Evolutionary conservation across 2,113 vertebrate species (phyloP), one percentile per base, ranked within the genome.

Genomic region (Mola mola): DNA sequence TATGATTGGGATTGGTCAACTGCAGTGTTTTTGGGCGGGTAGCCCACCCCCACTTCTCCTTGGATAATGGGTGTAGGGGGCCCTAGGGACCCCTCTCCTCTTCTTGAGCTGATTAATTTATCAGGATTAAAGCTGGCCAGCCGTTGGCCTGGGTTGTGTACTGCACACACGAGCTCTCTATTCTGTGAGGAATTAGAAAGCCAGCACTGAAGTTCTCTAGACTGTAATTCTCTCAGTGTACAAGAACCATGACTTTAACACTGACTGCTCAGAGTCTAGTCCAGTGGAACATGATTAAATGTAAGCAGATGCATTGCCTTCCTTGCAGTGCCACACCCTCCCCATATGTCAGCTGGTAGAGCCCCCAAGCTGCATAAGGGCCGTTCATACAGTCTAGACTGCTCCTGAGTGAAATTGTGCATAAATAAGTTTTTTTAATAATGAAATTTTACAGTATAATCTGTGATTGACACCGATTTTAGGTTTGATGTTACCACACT

Each of bases 81-180:
- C 21, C 58, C 63, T 16, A 48, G 61, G 83, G 75, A 85, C 75
- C 79, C 78, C 72, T 52, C 78, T 75, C 41, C 31, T 57, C 68
- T 19, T 49, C 85, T 75, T 90, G 85, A 89, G 82, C 87, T 81
- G 87, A 90, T 90, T 90, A 88, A 79, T 81, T 71, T 26, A 50
- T 64, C 73, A 65, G 79, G 72, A 55, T 79, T 79, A 78, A 66
- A 84, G 65, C 78, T 63, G 72, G 68, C 71, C 50, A 67, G 49
- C 75, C 79, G 42, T 76, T 82, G 79, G 82, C 48, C 41, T n/a
- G 31, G 17, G 63, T 59, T 75, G 63, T 42, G 53, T 44, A 33
- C 56, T 8, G 37, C 16, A 31, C 51, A 40, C 76, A 52, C 48
- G 36, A 7, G 34, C 40, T 55, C 52, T 37, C 13, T 36, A 5